Evolutionary conservation across 1,140 invertebrate species (phyloP).

Genomic region (Cherax destructor): DNA sequence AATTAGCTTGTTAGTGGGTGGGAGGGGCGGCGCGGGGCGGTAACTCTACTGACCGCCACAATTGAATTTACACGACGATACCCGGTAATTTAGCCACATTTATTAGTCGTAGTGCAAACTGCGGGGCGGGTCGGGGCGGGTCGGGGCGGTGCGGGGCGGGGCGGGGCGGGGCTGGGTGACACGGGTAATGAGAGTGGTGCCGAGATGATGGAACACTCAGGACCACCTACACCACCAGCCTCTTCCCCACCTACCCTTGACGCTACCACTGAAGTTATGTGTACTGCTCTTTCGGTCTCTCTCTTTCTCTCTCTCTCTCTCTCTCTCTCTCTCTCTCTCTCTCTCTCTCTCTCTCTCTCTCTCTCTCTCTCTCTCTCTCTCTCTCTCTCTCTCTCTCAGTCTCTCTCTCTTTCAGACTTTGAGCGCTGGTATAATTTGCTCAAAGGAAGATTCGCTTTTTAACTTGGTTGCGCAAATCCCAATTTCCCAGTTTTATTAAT

Average conservation of each 20-base stretch:
- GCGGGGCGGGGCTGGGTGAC: slow-evolving; percentile 21
- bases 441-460: too few relatives aligned
- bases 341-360: background rate
- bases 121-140: slow-evolving; percentile 47
- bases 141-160: slow-evolving; percentile 42
- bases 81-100: slow-evolving; percentile 51
- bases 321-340: background rate
- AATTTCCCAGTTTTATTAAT: too few relatives aligned
- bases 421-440: too few relatives aligned
- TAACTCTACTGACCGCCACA: slow-evolving; percentile 33
- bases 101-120: slow-evolving; percentile 56
- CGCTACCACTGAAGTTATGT: background rate
- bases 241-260: background rate
- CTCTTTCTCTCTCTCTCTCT: background rate
- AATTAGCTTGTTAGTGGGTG: slow-evolving; percentile 54
- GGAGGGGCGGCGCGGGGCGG: slow-evolving; percentile 42
- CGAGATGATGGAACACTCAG: background rate
- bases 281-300: background rate
- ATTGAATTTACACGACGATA: slow-evolving; percentile 62
- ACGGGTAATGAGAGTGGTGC: slow-evolving; percentile 14
- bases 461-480: too few relatives aligned
- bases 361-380: background rate
- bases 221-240: background rate
- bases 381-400: background rate
- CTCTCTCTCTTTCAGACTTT: too few relatives aligned